Base-by-base conservation (phyloP, 2,113 vertebrate genomes). In the Urocynchramus pylzowi region DNA sequence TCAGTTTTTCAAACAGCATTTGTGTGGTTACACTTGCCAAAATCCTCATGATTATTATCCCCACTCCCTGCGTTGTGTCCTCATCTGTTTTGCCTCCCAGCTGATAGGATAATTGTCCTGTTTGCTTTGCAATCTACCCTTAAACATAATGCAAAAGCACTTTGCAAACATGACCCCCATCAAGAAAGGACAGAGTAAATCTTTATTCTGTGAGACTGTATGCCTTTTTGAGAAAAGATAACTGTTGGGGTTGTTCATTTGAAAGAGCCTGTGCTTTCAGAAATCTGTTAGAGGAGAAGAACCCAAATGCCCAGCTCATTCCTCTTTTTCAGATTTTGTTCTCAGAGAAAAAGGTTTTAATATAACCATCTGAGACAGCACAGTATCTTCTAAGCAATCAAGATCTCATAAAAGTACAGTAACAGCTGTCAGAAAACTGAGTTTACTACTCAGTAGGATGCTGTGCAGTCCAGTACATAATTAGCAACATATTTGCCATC, bases 391-490 rank as follows among this genome's bases (percentile, higher is more conserved):
- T 93, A 49, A 95, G 94, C 68, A 87, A 97, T 97, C 85, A 94
- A 96, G 95, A 94, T 96, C 74, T 96, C 87, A 94, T 95, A 91
- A 89, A 97, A 96, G 63, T 75, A 87, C 89, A 93, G 81, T 86
- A 97, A 95, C 89, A 97, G 92, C 91, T 97, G 95, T 96, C 95
- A 97, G 85, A 95, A 96, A 89, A 97, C 90, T 76, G 75, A 95
- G 92, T 89, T 87, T 91, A 39, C 68, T 85, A 80, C 64, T 92
- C 47, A 63, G 80, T 82, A 83, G 84, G 92, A 93, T 82, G 77
- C 56, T 92, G 42, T 83, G 88, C 41, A 87, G 79, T 93, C 93
- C 92, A 96, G 59, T 84, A 87, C 44, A 70, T 97, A 98, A 98
- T 98, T 97, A 98, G 92, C 63, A 65, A 86, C 92, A 67, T 96